Percentiles rank a stretch among this genome's conserved stretches.
These are phyloP conservation scores for Drosophila leontia DNA, from an alignment of 1,140 invertebrate species.

Conservation along the genomic window DNA sequence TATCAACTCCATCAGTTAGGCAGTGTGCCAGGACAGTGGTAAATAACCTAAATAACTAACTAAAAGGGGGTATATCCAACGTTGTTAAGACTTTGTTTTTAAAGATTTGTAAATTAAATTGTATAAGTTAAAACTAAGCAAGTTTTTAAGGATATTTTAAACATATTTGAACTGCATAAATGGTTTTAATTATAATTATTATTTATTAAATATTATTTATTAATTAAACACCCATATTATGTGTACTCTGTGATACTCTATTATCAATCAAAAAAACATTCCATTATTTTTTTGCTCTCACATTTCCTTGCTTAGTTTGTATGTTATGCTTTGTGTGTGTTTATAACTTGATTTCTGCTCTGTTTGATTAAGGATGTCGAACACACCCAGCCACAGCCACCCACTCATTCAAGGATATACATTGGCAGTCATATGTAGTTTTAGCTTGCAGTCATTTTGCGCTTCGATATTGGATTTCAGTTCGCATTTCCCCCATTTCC, in stretches of 20 bases:
- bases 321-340: neutral
- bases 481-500: conserved; percentile 24
- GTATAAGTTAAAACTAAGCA: neutral
- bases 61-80: neutral
- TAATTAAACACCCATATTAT: neutral
- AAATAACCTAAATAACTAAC: neutral
- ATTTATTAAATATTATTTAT: no score
- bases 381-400: conserved; percentile 6
- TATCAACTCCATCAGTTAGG: conserved; percentile 72
- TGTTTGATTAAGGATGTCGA: conserved; percentile 44
- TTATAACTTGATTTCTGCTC: conserved; percentile 69
- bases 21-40: conserved; percentile 12
- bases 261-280: neutral
- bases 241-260: neutral
- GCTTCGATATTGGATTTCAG: conserved; percentile 63
- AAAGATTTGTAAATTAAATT: neutral
- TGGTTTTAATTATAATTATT: no score
- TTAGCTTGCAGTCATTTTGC: conserved; percentile 59
- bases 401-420: conserved; percentile 15
- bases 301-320: conserved; percentile 31
- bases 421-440: conserved; percentile 12
- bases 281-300: neutral
- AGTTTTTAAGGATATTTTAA: neutral
- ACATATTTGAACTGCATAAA: no score
- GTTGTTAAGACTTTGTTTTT: no score